Conservation (phyloP, 2,113 vertebrate species). For the Pholis gunnellus region DNA sequence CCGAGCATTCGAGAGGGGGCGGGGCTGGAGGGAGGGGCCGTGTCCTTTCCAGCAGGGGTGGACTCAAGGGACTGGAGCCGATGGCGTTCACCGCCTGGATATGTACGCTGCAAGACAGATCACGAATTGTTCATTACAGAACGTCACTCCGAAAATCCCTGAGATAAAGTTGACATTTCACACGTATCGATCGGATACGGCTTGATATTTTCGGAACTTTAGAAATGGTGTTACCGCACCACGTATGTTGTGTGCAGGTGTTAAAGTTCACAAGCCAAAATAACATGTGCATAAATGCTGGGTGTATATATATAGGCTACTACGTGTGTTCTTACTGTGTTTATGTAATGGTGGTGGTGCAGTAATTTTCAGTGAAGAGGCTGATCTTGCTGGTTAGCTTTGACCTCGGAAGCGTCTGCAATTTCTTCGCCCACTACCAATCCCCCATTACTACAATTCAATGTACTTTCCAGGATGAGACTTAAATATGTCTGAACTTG, state of each 20-base stretch:
- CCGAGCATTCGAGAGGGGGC: slow-evolving; percentile 93
- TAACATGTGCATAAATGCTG: not conserved
- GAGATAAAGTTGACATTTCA: not conserved
- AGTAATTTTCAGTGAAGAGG: slow-evolving; percentile 31
- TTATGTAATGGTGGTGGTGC: slow-evolving; percentile 31
- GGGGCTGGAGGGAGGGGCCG: slow-evolving; percentile 92
- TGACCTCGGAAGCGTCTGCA: slow-evolving; percentile 14
- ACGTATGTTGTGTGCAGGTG: not conserved
- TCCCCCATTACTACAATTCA: slow-evolving; percentile 26
- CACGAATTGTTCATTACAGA: not conserved
- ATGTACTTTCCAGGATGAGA: slow-evolving; percentile 14
- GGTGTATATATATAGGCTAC: not conserved
- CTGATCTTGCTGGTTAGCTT: not conserved
- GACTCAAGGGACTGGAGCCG: slow-evolving; percentile 91
- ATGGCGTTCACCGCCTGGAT: slow-evolving; percentile 95
- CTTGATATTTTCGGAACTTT: not conserved
- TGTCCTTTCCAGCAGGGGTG: slow-evolving; percentile 89
- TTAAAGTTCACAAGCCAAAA: not conserved
- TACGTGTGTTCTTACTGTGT: not conserved
- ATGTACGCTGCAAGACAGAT: slow-evolving; percentile 82
- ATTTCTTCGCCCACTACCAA: slow-evolving; percentile 4
- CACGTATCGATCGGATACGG: not conserved
- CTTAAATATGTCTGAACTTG: not conserved
- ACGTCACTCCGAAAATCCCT: not conserved
- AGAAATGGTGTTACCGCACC: not conserved